Conservation (phyloP, 2,113 vertebrate species). For the Perca schrenkii region DNA sequence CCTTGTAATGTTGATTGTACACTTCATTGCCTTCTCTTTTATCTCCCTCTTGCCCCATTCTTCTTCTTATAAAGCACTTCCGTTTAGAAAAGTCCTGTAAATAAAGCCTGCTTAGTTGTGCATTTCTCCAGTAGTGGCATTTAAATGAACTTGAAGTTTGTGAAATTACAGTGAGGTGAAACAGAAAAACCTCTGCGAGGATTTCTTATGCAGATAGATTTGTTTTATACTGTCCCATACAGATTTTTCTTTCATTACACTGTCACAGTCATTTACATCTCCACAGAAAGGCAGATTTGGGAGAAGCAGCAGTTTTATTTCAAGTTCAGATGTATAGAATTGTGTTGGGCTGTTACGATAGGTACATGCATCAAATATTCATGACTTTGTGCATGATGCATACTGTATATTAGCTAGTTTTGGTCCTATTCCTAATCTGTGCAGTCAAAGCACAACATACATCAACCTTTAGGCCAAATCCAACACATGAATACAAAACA, state of each 20-base stretch:
- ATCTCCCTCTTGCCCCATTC: neutral
- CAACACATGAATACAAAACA: conserved; percentile 58
- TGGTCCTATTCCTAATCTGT: conserved; percentile 28
- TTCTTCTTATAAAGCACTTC: neutral
- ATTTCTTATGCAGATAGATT: neutral
- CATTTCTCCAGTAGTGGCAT: neutral
- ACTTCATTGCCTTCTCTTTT: neutral
- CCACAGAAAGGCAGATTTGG: conserved; percentile 37
- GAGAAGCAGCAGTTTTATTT: conserved; percentile 25
- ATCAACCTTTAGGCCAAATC: conserved; percentile 45
- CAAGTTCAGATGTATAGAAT: conserved; percentile 38
- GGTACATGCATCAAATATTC: conserved; percentile 65
- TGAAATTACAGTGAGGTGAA: neutral
- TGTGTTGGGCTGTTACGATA: conserved; percentile 16
- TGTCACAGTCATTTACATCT: conserved; percentile 14
- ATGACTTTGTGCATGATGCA: conserved; percentile 52
- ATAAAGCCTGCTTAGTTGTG: neutral
- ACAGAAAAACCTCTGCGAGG: neutral
- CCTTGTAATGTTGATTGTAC: neutral
- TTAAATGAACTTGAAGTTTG: neutral
- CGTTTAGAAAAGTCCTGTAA: neutral
- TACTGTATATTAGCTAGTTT: conserved; percentile 37
- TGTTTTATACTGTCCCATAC: neutral
- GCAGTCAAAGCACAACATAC: conserved; percentile 39
- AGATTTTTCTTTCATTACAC: neutral